Evolutionary conservation across 2,888 invertebrate species (phyloP).

Genomic region (Augiades crinisus): DNA sequence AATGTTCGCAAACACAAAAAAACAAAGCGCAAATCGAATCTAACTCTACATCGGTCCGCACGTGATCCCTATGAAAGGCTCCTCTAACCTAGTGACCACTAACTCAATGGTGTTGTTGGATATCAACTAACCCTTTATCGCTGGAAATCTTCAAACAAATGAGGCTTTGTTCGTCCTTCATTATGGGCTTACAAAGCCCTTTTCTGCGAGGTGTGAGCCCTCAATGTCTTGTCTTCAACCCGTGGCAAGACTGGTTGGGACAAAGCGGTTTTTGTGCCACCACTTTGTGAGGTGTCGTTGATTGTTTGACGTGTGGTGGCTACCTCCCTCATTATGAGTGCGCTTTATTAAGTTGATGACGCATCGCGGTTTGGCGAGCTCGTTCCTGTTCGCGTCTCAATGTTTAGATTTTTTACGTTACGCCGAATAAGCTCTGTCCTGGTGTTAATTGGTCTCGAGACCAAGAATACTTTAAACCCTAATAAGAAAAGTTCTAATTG

Average conservation of each 20-base stretch:
- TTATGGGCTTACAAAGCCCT: conserved; percentile 36
- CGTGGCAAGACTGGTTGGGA: conserved; percentile 16
- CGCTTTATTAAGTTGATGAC: conserved; percentile 20
- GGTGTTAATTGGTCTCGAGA: too few species aligned
- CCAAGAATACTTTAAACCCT: too few species aligned
- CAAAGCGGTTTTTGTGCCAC: conserved; percentile 37
- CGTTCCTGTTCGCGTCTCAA: background rate
- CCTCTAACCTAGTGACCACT: conserved; percentile 36
- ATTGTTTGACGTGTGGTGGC: conserved; percentile 34
- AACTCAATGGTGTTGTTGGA: conserved; percentile 32
- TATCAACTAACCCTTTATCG: conserved; percentile 43
- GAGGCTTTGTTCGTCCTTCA: conserved; percentile 33
- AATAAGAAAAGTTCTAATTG: too few species aligned
- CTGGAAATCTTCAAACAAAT: conserved; percentile 34
- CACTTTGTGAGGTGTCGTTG: conserved; percentile 39
- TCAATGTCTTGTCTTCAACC: conserved; percentile 33
- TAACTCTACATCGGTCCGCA: background rate
- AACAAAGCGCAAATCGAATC: background rate
- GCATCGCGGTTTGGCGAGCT: conserved; percentile 26
- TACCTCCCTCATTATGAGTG: conserved; percentile 17
- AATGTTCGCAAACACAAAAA: background rate
- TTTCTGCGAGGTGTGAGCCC: conserved; percentile 38
- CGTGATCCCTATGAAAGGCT: conserved; percentile 2
- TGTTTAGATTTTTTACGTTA: background rate
- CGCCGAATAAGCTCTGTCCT: background rate